Base-by-base conservation (phyloP, 1,140 invertebrate genomes). In the Macrotrachela quadricornifera region DNA sequence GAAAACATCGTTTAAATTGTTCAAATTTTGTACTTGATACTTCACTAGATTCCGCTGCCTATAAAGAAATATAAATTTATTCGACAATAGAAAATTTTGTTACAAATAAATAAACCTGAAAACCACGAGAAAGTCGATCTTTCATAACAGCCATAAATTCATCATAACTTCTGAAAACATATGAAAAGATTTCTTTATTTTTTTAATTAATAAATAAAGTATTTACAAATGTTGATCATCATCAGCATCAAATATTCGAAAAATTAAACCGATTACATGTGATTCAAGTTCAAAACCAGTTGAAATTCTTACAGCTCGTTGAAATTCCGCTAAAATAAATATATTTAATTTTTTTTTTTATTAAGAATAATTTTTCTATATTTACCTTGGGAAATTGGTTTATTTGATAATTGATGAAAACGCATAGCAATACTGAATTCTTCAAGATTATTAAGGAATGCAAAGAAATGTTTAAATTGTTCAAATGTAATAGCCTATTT, bases 61-160 rank as follows among this genome's bases (percentile, higher is more conserved):
- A 30, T 30, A 8, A 30, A 30, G 8, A 30, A 30, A 8, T 4
- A 30, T 2, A 30, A 30, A n/a, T n/a, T n/a, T n/a, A n/a, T n/a
- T n/a, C n/a, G n/a, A n/a, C n/a, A n/a, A 8, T 4, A 30, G 21
- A 30, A 30, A 8, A 30, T 2, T 30, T 30, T 30, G 21, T 4
- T 4, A 4, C 3, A 30, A 30, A 30, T 30, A 8, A 51, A 56
- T 61, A 71, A 77, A 90, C 86, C 76, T 88, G 88, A 61, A 91
- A 86, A 52, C 91, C 90, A 59, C 91, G 72, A 69, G 92, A 85
- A 13, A 95, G 71, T 41, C 91, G 74, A 70, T 95, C 87, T 69
- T 91, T 91, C 90, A 97, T 95, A 54, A 96, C 91, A 36, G 85
- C 87, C 59, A 97, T 91, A 70, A 96, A 97, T 70, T 97, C 91